phyloP scores from a whole-genome alignment of 1,140 invertebrate genomes.

The Drosophila ironensis region DNA sequence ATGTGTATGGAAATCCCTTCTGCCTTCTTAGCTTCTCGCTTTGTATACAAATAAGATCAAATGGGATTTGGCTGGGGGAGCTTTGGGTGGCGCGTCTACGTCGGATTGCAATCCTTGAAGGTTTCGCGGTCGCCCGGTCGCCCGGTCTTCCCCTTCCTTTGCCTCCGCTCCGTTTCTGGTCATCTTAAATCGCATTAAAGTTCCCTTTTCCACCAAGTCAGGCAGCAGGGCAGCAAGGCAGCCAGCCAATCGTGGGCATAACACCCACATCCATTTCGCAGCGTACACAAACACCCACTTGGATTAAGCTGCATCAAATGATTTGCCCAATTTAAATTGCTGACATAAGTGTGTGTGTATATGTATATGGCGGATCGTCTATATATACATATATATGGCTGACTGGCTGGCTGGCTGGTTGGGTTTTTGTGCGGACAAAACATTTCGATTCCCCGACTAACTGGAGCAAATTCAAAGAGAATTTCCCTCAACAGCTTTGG shows the following conservation, averaged over 20 bases:
- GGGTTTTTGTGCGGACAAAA: background rate
- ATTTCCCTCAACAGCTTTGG: slow-evolving; percentile 55
- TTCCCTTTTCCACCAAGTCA: slow-evolving; percentile 7
- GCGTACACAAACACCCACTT: background rate
- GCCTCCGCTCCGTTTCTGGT: background rate
- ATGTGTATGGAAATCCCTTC: too few relatives aligned
- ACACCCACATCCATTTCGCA: background rate
- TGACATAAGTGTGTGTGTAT: background rate
- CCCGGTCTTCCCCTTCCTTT: background rate
- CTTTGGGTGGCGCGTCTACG: background rate
- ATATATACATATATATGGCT: background rate
- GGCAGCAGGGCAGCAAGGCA: slow-evolving; percentile 16
- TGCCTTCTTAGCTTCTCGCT: too few relatives aligned
- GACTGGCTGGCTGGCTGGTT: background rate
- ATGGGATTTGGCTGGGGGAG: slow-evolving; percentile 8
- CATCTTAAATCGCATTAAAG: slow-evolving; percentile 39
- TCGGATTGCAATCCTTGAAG: slow-evolving; percentile 25
- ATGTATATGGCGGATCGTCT: background rate
- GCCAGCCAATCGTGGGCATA: slow-evolving; percentile 30
- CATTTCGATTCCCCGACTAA: slow-evolving; percentile 44
- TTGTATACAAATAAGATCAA: slow-evolving; percentile 21
- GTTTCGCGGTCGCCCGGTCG: slow-evolving; percentile 17
- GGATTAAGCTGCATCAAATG: slow-evolving; percentile 49
- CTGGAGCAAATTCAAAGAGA: slow-evolving; percentile 60
- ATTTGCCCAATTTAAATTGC: slow-evolving; percentile 52